Conservation (phyloP, 2,113 vertebrate species). For the Perca flavescens region DNA sequence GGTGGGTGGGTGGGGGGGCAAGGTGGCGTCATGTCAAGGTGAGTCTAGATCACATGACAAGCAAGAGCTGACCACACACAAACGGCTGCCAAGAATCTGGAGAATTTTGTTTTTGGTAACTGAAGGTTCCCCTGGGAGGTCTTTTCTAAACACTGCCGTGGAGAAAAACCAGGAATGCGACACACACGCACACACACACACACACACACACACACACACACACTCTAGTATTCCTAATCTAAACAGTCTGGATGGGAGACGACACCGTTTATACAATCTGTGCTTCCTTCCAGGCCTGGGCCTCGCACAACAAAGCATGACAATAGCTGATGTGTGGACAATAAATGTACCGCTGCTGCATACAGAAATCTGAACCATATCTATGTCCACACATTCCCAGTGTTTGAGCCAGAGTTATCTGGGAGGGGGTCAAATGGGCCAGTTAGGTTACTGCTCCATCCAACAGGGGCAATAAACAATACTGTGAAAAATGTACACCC, state of each 20-base stretch:
- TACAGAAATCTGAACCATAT: background rate
- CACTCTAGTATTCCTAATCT: conserved; percentile 41
- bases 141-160: conserved; percentile 60
- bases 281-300: conserved; percentile 30
- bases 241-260: conserved; percentile 63
- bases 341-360: background rate
- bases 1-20: background rate
- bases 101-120: conserved; percentile 78
- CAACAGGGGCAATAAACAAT: background rate
- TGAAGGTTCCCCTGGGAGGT: conserved; percentile 73
- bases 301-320: conserved; percentile 31
- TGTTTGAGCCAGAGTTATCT: background rate
- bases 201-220: conserved; percentile 44
- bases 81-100: conserved; percentile 75
- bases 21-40: conserved; percentile 66
- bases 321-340: conserved; percentile 8
- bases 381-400: background rate
- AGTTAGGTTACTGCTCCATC: background rate
- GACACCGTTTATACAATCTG: conserved; percentile 53
- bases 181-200: conserved; percentile 34
- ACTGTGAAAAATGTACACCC: background rate
- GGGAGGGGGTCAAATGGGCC: background rate
- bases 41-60: conserved; percentile 68
- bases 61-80: conserved; percentile 67
- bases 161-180: conserved; percentile 60